Percentiles rank a stretch among this genome's conserved stretches.
phyloP scores from a whole-genome alignment of 2,888 invertebrate species.

The Coleophora deauratella region DNA sequence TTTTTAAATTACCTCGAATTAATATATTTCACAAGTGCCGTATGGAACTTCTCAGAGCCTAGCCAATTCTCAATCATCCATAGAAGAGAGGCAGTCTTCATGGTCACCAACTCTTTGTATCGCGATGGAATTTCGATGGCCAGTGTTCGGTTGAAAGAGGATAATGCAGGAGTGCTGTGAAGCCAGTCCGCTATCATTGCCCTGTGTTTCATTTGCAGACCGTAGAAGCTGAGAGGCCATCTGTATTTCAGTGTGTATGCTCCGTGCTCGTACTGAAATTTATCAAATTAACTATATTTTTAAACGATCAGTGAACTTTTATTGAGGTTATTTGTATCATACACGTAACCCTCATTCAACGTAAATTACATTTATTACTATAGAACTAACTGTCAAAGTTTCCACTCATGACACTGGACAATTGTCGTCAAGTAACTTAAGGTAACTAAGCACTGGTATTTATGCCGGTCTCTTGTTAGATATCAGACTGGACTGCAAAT shows the following conservation, averaged over 20 bases:
- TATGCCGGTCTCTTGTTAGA: too few species aligned
- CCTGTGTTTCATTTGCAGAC: constrained; percentile 46
- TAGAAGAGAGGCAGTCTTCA: constrained; percentile 58
- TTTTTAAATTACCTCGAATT: constrained; percentile 31
- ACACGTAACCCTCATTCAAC: background rate
- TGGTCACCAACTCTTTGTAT: constrained; percentile 46
- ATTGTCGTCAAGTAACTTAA: too few species aligned
- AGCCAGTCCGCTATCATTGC: constrained; percentile 56
- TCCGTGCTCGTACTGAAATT: constrained; percentile 41
- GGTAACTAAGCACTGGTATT: too few species aligned
- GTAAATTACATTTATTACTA: too few species aligned
- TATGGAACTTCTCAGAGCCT: constrained; percentile 43
- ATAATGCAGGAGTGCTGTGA: constrained; percentile 42
- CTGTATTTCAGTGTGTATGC: constrained; percentile 16
- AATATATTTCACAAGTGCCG: constrained; percentile 50
- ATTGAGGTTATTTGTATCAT: background rate
- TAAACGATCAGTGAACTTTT: background rate
- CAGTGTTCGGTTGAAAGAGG: constrained; percentile 42
- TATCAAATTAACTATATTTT: background rate
- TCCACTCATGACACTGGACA: too few species aligned
- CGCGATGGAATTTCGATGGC: constrained; percentile 40
- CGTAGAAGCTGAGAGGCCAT: constrained; percentile 36
- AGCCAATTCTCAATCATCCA: constrained; percentile 69
- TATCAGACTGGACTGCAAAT: too few species aligned
- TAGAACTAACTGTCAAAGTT: too few species aligned